Conservation (phyloP, 2,888 invertebrate species). For the Drosophila buzzatii region DNA sequence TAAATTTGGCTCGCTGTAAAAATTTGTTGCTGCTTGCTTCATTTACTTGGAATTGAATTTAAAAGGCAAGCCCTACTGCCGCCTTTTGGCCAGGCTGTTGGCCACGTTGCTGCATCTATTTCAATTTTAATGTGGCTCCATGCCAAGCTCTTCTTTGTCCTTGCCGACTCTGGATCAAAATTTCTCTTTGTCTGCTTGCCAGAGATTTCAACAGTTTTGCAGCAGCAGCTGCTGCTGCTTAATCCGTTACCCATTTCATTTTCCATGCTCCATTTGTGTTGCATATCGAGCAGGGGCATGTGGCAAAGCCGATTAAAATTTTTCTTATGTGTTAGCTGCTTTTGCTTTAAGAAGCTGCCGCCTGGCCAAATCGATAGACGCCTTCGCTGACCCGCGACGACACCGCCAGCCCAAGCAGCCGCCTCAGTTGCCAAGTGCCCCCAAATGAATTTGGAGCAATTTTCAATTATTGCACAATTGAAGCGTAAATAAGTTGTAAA, state of each 20-base stretch:
- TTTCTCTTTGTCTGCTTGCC: slow-evolving; percentile 66
- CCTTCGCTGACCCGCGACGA: slow-evolving; percentile 41
- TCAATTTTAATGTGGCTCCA: slow-evolving; percentile 70
- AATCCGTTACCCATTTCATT: slow-evolving; percentile 70
- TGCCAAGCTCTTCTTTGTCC: slow-evolving; percentile 60
- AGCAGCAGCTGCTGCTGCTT: slow-evolving; percentile 38
- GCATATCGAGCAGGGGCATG: slow-evolving; percentile 48
- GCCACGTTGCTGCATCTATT: slow-evolving; percentile 61
- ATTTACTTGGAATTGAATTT: slow-evolving; percentile 71
- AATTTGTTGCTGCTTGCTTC: slow-evolving; percentile 63
- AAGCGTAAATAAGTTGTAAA: slow-evolving; percentile 83
- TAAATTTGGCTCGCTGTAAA: slow-evolving; percentile 56
- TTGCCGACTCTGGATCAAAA: slow-evolving; percentile 61
- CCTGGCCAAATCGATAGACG: slow-evolving; percentile 46
- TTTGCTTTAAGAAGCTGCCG: slow-evolving; percentile 27
- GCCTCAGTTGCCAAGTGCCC: slow-evolving; percentile 47
- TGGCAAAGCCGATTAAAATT: slow-evolving; percentile 59
- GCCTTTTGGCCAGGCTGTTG: slow-evolving; percentile 33
- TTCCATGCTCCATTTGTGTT: slow-evolving; percentile 64
- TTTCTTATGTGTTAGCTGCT: slow-evolving; percentile 14
- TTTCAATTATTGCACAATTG: slow-evolving; percentile 82
- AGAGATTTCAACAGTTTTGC: slow-evolving; percentile 56
- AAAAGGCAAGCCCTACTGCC: slow-evolving; percentile 49
- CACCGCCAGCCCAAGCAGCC: neutral
- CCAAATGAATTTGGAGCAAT: slow-evolving; percentile 74